Conservation (phyloP, 2,888 invertebrate genomes). For the Caenorhabditis panamensis region DNA sequence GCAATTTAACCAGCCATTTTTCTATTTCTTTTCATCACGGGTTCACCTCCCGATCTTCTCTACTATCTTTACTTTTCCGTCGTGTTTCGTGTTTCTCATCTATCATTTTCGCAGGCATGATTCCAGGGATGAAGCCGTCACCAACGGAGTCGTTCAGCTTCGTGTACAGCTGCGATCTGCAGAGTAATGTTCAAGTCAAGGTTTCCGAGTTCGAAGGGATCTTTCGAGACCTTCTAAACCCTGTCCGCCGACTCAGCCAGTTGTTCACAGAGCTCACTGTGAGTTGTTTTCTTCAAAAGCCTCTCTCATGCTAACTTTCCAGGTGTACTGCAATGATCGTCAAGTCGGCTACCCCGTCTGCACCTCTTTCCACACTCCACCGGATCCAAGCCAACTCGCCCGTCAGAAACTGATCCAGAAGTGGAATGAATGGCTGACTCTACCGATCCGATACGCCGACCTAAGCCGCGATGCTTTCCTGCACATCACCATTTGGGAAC, state of each 20-base stretch:
- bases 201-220: constrained; percentile 67
- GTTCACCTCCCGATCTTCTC: not conserved
- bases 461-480: constrained; percentile 76
- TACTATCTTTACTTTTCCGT: not conserved
- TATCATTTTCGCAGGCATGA: constrained; percentile 17
- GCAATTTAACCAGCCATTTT: too few relatives aligned
- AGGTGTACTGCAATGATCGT: constrained; percentile 77
- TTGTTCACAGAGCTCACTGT: constrained; percentile 64
- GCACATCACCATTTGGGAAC: constrained; percentile 77
- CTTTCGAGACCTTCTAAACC: constrained; percentile 63
- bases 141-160: constrained; percentile 61
- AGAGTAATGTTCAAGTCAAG: constrained; percentile 65
- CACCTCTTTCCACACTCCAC: constrained; percentile 71
- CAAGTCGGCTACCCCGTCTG: constrained; percentile 74
- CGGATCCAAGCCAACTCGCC: constrained; percentile 48
- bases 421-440: constrained; percentile 78
- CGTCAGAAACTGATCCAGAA: constrained; percentile 69
- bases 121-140: constrained; percentile 47
- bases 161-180: constrained; percentile 71
- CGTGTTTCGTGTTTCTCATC: not conserved
- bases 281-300: not conserved
- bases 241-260: constrained; percentile 62
- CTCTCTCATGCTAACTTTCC: too few relatives aligned
- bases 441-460: constrained; percentile 77
- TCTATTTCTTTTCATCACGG: not conserved